These are phyloP conservation scores for Automeris io DNA, from an alignment of 2,888 invertebrate species.

Conservation along the genomic window DNA sequence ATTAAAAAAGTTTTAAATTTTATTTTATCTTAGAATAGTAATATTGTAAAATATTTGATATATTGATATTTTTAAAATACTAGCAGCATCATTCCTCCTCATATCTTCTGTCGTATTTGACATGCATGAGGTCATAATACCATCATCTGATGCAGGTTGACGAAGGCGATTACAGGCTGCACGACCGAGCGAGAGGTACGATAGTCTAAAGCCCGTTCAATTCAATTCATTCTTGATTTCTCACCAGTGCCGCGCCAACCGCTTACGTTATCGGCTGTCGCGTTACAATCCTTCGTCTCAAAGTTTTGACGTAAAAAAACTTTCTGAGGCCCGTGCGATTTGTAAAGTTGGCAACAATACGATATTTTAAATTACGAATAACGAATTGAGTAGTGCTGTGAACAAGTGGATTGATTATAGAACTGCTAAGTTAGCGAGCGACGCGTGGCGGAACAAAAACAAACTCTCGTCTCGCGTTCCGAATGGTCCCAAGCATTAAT, in stretches of 20 bases:
- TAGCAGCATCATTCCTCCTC: neutral
- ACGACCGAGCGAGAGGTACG: conserved; percentile 50
- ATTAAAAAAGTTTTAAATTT: too few relatives aligned
- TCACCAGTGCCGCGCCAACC: conserved; percentile 63
- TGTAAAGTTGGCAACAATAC: conserved; percentile 37
- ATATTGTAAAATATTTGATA: neutral
- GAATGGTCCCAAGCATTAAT: conserved; percentile 62
- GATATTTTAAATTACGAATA: conserved; percentile 43
- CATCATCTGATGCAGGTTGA: conserved; percentile 31
- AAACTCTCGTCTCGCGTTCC: conserved; percentile 60
- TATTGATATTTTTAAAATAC: neutral
- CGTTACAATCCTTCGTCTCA: conserved; percentile 26
- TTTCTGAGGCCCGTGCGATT: conserved; percentile 45
- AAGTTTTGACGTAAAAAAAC: conserved; percentile 37
- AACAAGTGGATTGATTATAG: conserved; percentile 44
- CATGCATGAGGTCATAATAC: conserved; percentile 48
- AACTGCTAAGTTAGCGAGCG: conserved; percentile 31
- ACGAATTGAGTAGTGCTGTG: conserved; percentile 55
- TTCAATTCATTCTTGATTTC: conserved; percentile 53
- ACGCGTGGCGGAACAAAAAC: conserved; percentile 64
- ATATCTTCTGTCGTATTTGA: conserved; percentile 16
- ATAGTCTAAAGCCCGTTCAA: conserved; percentile 24
- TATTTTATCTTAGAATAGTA: neutral
- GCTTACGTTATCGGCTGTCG: conserved; percentile 43
- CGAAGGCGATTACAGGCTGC: conserved; percentile 32